Percentiles rank a stretch among this genome's conserved stretches.
Conservation (phyloP, 2,797 vertebrate species). For the Botia almorhae region DNA sequence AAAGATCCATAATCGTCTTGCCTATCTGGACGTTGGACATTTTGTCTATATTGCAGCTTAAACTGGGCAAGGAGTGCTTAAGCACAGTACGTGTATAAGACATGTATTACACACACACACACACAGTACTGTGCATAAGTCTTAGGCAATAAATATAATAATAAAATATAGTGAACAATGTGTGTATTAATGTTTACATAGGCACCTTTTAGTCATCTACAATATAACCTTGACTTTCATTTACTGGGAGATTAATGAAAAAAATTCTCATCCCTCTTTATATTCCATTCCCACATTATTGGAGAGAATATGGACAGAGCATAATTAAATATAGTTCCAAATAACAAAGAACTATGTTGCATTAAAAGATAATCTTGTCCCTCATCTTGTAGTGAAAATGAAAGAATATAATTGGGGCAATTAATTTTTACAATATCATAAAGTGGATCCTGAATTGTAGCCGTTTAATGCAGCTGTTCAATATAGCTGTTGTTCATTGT, state of each 20-base stretch:
- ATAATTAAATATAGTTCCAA: slow-evolving; percentile 48
- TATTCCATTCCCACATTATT: slow-evolving; percentile 34
- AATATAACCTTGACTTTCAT: slow-evolving; percentile 33
- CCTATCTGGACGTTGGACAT: too few relatives aligned
- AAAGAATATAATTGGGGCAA: slow-evolving; percentile 19
- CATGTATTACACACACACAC: too few relatives aligned
- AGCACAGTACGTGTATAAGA: too few relatives aligned
- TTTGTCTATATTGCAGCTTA: too few relatives aligned
- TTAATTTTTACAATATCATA: slow-evolving; percentile 15
- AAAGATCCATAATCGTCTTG: too few relatives aligned
- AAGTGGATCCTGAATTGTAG: slow-evolving; percentile 1
- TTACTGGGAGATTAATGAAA: slow-evolving; percentile 35
- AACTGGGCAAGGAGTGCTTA: too few relatives aligned
- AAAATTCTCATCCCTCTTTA: slow-evolving; percentile 16
- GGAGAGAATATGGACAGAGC: slow-evolving; percentile 22
- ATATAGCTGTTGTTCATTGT: slow-evolving; percentile 17
- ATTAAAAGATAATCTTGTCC: slow-evolving; percentile 19
- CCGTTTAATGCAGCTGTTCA: slow-evolving; percentile 27
- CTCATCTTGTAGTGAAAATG: slow-evolving; percentile 26
- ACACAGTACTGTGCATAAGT: too few relatives aligned
- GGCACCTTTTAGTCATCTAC: slow-evolving; percentile 16
- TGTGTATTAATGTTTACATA: neutral
- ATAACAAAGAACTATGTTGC: slow-evolving; percentile 2
- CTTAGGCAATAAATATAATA: too few relatives aligned
- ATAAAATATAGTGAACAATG: neutral